phyloP scores from a whole-genome alignment of 2,797 vertebrate species.

The Sarcophilus harrisii region DNA sequence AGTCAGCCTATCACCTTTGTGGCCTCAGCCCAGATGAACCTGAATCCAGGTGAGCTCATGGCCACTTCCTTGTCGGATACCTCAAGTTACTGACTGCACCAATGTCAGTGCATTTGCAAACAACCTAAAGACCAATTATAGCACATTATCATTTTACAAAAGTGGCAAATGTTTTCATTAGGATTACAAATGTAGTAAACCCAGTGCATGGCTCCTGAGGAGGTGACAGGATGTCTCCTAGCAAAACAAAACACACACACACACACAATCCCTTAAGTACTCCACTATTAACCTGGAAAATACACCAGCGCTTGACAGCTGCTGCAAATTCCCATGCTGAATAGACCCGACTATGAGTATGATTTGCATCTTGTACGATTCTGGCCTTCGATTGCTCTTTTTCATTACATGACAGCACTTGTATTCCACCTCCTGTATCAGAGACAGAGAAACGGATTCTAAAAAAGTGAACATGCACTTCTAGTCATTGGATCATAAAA shows the following conservation, averaged over 20 bases:
- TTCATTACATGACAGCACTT: background rate
- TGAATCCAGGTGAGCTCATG: background rate
- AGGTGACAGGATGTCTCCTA: too few relatives aligned
- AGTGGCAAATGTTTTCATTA: fast-evolving
- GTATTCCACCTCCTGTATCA: background rate
- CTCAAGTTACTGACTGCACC: background rate
- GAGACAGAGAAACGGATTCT: slow-evolving; percentile 30
- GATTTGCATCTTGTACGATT: background rate
- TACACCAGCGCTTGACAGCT: background rate
- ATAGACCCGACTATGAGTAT: background rate
- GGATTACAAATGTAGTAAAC: background rate
- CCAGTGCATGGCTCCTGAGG: background rate
- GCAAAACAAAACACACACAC: background rate
- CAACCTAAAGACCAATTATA: fast-evolving
- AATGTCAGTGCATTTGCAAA: fast-evolving
- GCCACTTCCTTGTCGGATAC: background rate
- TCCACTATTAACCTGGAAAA: background rate
- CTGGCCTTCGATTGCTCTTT: background rate
- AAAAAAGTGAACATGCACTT: background rate
- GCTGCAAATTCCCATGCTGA: background rate
- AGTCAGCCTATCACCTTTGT: background rate
- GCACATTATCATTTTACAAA: fast-evolving
- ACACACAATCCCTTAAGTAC: background rate
- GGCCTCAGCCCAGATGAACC: background rate
- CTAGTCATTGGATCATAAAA: fast-evolving